Conservation (phyloP, 2,888 invertebrate genomes). For the Drosophila paracracens region DNA sequence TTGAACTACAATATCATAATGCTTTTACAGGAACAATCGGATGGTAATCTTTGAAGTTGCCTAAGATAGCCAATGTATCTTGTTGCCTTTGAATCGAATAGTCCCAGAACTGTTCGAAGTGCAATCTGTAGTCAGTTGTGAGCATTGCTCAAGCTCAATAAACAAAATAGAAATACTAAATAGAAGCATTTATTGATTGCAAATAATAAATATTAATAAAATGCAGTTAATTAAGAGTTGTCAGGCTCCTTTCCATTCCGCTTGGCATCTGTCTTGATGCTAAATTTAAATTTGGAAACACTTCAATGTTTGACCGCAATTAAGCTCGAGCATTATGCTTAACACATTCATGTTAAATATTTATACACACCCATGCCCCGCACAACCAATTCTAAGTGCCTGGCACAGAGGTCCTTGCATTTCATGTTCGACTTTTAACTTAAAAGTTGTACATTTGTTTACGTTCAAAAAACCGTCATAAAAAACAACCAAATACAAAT, state of each 20-base stretch:
- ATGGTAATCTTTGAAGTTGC: too few relatives aligned
- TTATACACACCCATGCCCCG: not conserved
- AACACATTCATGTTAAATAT: not conserved
- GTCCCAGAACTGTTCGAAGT: not conserved
- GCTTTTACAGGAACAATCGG: too few relatives aligned
- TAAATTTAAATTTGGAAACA: not conserved
- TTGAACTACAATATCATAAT: too few relatives aligned
- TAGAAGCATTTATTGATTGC: not conserved
- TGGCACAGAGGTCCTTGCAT: not conserved
- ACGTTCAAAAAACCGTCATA: conserved; percentile 17
- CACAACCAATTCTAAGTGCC: not conserved
- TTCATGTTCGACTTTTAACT: conserved; percentile 66
- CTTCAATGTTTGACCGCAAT: not conserved
- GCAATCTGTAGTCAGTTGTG: not conserved
- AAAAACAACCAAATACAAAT: not conserved
- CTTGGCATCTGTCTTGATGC: not conserved
- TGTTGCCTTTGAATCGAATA: not conserved
- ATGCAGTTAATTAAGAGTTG: not conserved
- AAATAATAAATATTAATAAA: not conserved
- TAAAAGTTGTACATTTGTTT: conserved; percentile 74
- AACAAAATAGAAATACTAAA: not conserved
- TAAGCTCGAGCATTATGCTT: not conserved
- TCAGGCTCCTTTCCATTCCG: not conserved
- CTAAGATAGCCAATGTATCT: not conserved
- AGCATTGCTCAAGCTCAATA: not conserved